A percentile compares a stretch with the other conserved stretches of the same genome.
phyloP scores from a whole-genome alignment of 2,113 vertebrate genomes.

The Elgaria multicarinata region DNA sequence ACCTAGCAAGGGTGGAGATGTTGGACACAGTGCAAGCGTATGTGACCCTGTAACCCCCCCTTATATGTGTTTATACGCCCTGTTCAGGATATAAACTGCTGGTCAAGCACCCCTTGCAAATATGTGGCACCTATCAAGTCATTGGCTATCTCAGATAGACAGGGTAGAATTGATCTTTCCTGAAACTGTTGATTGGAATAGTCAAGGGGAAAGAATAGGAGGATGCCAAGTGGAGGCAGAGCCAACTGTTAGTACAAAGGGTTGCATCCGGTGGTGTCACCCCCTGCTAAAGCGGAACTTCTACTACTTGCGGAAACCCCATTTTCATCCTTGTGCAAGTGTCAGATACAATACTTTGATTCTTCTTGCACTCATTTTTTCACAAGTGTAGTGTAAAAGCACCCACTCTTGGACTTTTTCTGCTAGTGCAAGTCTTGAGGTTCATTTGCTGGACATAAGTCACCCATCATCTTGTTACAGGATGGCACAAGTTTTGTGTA shows the following conservation, averaged over 20 bases:
- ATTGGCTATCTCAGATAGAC: background rate
- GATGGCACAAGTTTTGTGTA: background rate
- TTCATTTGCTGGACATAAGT: background rate
- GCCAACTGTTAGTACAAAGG: background rate
- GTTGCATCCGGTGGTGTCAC: too few relatives aligned
- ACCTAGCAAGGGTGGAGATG: too few relatives aligned
- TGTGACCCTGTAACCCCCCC: too few relatives aligned
- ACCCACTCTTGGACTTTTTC: too few relatives aligned
- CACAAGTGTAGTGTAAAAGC: too few relatives aligned
- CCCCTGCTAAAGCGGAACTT: too few relatives aligned
- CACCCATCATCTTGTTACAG: background rate
- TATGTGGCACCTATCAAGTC: background rate
- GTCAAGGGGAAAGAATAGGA: background rate
- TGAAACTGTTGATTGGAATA: background rate
- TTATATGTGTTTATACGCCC: too few relatives aligned
- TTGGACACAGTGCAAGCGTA: too few relatives aligned
- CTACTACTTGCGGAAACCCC: too few relatives aligned
- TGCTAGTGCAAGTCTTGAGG: background rate
- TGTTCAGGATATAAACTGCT: background rate
- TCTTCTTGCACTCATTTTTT: too few relatives aligned
- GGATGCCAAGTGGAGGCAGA: background rate
- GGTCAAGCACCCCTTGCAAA: background rate
- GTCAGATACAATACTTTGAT: too few relatives aligned
- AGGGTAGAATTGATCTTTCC: background rate
- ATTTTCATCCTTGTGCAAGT: too few relatives aligned